Evolutionary conservation across 2,888 invertebrate genomes (phyloP).

Genomic region (Netelia virgata): DNA sequence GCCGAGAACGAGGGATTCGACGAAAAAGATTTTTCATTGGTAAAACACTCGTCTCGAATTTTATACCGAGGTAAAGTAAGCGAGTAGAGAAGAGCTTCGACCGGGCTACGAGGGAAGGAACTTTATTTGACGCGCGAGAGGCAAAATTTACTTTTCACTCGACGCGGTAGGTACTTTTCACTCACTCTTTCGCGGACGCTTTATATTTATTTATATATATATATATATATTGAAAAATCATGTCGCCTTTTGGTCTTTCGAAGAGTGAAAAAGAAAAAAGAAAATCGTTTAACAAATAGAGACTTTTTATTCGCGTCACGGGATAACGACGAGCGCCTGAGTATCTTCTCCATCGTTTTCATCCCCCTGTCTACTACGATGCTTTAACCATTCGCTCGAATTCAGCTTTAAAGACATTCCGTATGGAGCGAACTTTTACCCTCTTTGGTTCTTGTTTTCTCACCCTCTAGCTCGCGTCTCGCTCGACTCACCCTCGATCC

Average conservation of each 20-base stretch:
- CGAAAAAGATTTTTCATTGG: neutral
- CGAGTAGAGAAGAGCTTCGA: neutral
- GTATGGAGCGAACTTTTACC: neutral
- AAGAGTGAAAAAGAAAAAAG: neutral
- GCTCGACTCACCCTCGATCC: no score
- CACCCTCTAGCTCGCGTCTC: neutral
- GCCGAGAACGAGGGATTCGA: constrained; percentile 7
- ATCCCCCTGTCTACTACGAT: neutral
- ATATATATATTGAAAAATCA: constrained; percentile 40
- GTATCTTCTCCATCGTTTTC: neutral
- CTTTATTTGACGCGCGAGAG: constrained; percentile 40
- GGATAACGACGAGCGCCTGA: constrained; percentile 23
- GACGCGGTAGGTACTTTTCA: constrained; percentile 36
- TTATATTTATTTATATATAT: neutral
- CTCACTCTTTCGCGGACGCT: neutral
- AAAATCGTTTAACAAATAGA: neutral
- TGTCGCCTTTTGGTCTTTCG: constrained; percentile 11
- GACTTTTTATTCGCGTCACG: constrained; percentile 33
- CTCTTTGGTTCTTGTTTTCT: neutral
- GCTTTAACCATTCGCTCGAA: constrained; percentile 45
- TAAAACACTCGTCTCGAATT: constrained; percentile 21
- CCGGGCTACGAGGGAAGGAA: neutral
- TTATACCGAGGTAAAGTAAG: constrained; percentile 11
- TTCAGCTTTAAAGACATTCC: neutral
- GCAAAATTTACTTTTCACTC: constrained; percentile 57